Percentiles rank a stretch among this genome's conserved stretches.
Evolutionary conservation across 2,888 invertebrate genomes (phyloP).

Genomic region (Plagodis pulveraria): DNA sequence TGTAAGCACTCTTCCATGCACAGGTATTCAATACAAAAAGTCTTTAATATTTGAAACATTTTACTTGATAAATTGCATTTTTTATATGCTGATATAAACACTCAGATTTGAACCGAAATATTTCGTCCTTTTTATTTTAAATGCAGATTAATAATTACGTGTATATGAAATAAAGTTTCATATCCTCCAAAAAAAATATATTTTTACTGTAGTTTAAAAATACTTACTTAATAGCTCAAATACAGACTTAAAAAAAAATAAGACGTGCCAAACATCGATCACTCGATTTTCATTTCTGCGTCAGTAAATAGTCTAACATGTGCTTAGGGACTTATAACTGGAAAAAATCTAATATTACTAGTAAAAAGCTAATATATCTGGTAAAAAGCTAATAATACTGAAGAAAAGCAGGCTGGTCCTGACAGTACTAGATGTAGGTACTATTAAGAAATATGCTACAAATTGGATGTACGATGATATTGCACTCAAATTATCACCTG

Average conservation of each 20-base stretch:
- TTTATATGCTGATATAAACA: neutral
- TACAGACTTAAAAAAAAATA: slow-evolving; percentile 49
- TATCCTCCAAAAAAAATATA: neutral
- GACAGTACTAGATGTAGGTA: neutral
- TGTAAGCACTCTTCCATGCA: slow-evolving; percentile 63
- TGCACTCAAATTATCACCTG: neutral
- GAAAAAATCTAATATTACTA: neutral
- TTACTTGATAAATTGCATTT: slow-evolving; percentile 9
- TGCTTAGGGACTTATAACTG: neutral
- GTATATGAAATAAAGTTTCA: neutral
- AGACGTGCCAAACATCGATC: slow-evolving; percentile 74
- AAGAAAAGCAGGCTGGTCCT: slow-evolving; percentile 1
- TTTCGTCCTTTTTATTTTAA: too few species aligned
- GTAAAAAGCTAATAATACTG: neutral
- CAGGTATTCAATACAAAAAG: slow-evolving; percentile 32
- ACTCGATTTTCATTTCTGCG: slow-evolving; percentile 10
- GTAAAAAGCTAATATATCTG: too few species aligned
- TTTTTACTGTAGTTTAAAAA: neutral
- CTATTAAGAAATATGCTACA: neutral
- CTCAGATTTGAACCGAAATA: too few species aligned
- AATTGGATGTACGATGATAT: neutral
- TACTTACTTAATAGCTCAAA: slow-evolving; percentile 14
- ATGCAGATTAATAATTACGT: too few species aligned
- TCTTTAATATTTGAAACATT: slow-evolving; percentile 25
- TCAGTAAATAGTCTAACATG: neutral